Evolutionary conservation across 2,113 vertebrate genomes (phyloP).

Genomic region (Centrocercus urophasianus): DNA sequence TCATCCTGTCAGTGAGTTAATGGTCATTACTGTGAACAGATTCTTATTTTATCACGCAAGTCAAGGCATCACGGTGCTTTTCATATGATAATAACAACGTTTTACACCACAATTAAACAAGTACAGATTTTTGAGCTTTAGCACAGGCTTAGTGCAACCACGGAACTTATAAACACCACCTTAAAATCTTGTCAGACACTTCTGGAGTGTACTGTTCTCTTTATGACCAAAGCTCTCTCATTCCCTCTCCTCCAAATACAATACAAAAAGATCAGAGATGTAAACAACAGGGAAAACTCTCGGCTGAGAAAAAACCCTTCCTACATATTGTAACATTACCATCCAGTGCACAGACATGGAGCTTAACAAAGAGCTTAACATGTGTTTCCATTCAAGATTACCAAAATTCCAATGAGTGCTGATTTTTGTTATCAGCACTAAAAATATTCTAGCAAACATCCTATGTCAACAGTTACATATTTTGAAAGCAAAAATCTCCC

Average conservation of each 20-base stretch:
- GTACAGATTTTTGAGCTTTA: conserved; percentile 39
- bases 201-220: background rate
- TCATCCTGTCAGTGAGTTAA: conserved; percentile 74
- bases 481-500: conserved; percentile 44
- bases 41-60: conserved; percentile 67
- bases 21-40: conserved; percentile 64
- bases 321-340: background rate
- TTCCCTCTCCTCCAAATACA: background rate
- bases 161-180: conserved; percentile 37
- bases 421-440: conserved; percentile 38
- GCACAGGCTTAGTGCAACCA: conserved; percentile 50
- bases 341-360: background rate
- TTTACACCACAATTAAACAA: conserved; percentile 59
- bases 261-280: background rate
- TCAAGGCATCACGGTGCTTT: conserved; percentile 60
- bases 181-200: background rate
- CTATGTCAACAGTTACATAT: conserved; percentile 43
- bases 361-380: background rate
- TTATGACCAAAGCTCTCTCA: background rate
- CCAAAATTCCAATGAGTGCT: background rate
- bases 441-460: conserved; percentile 50
- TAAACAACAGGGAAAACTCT: background rate
- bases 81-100: conserved; percentile 66
- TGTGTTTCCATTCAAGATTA: background rate
- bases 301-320: background rate